Evolutionary conservation across 2,888 invertebrate genomes (phyloP), one percentile per base, ranked within the genome.

Genomic region (Chrysodeixis includens): DNA sequence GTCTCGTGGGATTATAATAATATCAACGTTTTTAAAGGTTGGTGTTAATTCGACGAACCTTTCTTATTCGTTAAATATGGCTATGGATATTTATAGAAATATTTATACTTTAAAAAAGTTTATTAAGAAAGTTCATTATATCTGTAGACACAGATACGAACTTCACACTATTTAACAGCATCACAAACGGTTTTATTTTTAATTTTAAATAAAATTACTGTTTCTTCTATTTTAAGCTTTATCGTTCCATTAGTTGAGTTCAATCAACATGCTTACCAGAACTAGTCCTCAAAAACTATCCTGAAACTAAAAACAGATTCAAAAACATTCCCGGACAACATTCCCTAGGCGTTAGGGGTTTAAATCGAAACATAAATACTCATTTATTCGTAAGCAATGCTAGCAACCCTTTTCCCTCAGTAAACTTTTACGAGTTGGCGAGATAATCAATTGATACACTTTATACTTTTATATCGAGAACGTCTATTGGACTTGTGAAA

Each of bases 361-460:
- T 71, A 78, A 79, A 78, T 77, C 32, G 51, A 51, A 60, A 58
- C 71, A 78, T 77, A 74, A 77, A 78, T 79, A 74, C 74, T 77
- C 67, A 74, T 78, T 79, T 78, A 79, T 79, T 76, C 64, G 59
- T 55, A 61, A 65, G 65, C 63, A 74, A 66, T 30, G 62, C 57
- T 30, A 53, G 52, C 51, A 79, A 77, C 74, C 79, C 78, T 74
- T 73, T 75, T 79, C 6, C 62, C 66, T 58, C 53, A 56, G 66
- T 77, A 79, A 79, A 78, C 59, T 79, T 78, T 78, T 80, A 78
- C 80, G 80, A 77, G 57, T 46, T 60, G 35, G 52, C 61, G 46
- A 80, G 74, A 77, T 77, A 78, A 74, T 78, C 80, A 77, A 74
- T 77, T 78, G 74, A 56, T 74, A 69, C 74, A 54, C 61, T 78